Evolutionary conservation across 2,113 vertebrate species (phyloP).

Genomic region (Malaclemys terrapin): DNA sequence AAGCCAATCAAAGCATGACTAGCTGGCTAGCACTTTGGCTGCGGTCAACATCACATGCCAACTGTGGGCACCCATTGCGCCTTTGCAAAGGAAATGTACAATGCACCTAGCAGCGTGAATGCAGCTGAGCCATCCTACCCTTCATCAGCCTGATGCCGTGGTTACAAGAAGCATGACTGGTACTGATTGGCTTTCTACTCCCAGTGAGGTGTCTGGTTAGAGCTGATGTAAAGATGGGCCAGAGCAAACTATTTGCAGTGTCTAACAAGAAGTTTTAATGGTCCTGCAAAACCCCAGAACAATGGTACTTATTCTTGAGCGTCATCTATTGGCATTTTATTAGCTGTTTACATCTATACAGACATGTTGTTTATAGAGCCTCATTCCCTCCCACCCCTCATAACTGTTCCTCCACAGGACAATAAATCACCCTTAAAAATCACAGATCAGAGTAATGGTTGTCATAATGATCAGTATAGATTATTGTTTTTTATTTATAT

Average conservation of each 20-base stretch:
- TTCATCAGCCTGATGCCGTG: not conserved
- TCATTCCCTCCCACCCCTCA: not conserved
- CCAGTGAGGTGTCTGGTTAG: not conserved
- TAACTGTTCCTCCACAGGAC: not conserved
- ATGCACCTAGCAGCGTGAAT: not conserved
- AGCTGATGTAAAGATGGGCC: not conserved
- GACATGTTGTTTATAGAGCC: not conserved
- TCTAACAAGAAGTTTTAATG: not conserved
- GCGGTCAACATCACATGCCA: not conserved
- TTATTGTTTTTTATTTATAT: not conserved
- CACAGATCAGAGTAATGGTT: not conserved
- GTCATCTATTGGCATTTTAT: conserved; percentile 54
- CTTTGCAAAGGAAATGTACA: accelerated
- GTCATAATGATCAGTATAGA: conserved; percentile 28
- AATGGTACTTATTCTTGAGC: conserved; percentile 28
- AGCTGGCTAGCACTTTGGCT: not conserved
- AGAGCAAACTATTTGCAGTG: not conserved
- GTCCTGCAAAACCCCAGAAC: not conserved
- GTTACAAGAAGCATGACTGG: not conserved
- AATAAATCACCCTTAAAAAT: not conserved
- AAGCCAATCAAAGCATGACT: accelerated
- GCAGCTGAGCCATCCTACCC: not conserved
- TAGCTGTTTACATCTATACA: accelerated
- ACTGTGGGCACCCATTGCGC: accelerated
- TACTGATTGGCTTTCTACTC: not conserved